These are phyloP conservation scores for Xiphophorus maculatus DNA, from an alignment of 2,113 vertebrate genomes.

Conservation along the genomic window DNA sequence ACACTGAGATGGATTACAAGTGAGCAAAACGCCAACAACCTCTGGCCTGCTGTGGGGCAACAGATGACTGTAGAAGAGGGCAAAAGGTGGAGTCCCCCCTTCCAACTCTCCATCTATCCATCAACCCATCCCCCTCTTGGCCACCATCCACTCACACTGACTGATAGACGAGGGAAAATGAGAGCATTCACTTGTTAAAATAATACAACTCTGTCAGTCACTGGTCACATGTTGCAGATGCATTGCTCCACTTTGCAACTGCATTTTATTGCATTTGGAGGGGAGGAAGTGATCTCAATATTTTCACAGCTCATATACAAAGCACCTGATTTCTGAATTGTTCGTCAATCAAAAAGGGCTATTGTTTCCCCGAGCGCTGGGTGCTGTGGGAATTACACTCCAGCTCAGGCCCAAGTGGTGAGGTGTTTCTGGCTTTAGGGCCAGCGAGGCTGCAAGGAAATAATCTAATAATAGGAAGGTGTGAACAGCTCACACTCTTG, in stretches of 20 bases:
- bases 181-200: conserved; percentile 56
- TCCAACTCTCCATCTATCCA: conserved; percentile 52
- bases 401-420: conserved; percentile 6
- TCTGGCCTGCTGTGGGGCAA: conserved; percentile 81
- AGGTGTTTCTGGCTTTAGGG: conserved; percentile 36
- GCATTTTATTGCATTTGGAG: conserved; percentile 1
- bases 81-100: conserved; percentile 63
- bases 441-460: conserved; percentile 27
- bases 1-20: conserved; percentile 82
- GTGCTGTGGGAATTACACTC: conserved; percentile 32
- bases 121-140: conserved; percentile 53
- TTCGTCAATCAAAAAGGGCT: conserved; percentile 31
- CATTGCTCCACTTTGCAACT: conserved; percentile 15
- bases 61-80: conserved; percentile 77
- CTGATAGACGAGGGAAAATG: conserved; percentile 66
- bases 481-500: conserved; percentile 24
- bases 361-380: background rate
- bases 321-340: conserved; percentile 28
- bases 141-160: conserved; percentile 55
- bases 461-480: conserved; percentile 57
- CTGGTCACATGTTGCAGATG: conserved; percentile 18
- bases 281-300: conserved; percentile 8
- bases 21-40: conserved; percentile 82
- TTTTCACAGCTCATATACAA: conserved; percentile 3
- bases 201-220: conserved; percentile 33